A percentile compares a stretch with the other conserved stretches of the same genome.
Evolutionary conservation across 2,797 vertebrate genomes (phyloP).

Genomic region (Pseudomugil tenellus): DNA sequence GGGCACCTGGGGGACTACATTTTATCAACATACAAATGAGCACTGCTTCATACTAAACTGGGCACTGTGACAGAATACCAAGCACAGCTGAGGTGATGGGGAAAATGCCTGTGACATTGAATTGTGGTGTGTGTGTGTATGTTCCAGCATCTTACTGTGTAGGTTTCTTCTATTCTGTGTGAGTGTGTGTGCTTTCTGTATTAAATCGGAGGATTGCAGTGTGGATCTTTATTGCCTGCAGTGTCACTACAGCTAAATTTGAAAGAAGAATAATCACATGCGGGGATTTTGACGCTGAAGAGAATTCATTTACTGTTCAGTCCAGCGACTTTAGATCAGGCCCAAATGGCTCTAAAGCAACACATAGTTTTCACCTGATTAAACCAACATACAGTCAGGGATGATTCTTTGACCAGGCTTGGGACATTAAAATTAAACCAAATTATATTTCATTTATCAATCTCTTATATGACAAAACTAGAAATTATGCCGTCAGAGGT

Average conservation of each 20-base stretch:
- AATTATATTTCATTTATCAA: too few relatives aligned
- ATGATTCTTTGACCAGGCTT: too few relatives aligned
- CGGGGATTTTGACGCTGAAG: conserved; percentile 14
- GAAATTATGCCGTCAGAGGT: too few relatives aligned
- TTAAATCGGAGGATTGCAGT: not conserved
- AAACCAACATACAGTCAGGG: too few relatives aligned
- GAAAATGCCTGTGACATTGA: conserved; percentile 50
- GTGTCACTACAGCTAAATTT: conserved; percentile 22
- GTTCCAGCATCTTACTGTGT: conserved; percentile 9
- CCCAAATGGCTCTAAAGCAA: conserved; percentile 11
- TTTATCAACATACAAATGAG: conserved; percentile 76
- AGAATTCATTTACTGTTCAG: conserved; percentile 22
- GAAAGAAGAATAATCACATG: conserved; percentile 49
- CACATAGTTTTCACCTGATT: too few relatives aligned
- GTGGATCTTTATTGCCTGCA: conserved; percentile 37
- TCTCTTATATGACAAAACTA: too few relatives aligned
- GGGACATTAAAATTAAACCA: too few relatives aligned
- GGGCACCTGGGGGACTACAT: conserved; percentile 70
- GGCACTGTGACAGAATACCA: conserved; percentile 53
- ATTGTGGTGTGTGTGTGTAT: conserved; percentile 23
- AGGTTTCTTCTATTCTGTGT: conserved; percentile 8
- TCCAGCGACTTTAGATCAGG: conserved; percentile 27
- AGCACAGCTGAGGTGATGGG: conserved; percentile 44
- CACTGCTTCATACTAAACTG: conserved; percentile 50
- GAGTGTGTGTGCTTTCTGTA: conserved; percentile 5